These are phyloP conservation scores for Egretta garzetta DNA, from an alignment of 2,113 vertebrate genomes.

Conservation along the genomic window DNA sequence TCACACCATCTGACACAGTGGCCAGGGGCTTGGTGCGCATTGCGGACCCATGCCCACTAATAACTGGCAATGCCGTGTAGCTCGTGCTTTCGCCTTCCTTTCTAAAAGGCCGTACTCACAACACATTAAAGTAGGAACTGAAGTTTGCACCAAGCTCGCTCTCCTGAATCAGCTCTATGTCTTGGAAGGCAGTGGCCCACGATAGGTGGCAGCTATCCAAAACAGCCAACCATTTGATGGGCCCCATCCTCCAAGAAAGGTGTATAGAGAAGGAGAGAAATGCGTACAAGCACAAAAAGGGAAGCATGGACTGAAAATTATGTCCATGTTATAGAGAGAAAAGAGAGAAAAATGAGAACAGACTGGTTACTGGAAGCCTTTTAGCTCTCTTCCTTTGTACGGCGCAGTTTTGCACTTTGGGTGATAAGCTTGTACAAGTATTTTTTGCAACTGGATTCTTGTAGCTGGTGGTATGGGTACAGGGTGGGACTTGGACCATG, in stretches of 20 bases:
- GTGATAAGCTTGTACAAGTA: neutral
- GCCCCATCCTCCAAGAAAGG: neutral
- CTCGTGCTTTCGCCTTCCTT: neutral
- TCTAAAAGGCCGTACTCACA: neutral
- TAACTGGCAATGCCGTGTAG: neutral
- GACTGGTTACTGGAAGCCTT: neutral
- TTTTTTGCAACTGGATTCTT: neutral
- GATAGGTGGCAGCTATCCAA: neutral
- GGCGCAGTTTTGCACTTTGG: neutral
- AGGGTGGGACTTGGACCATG: accelerated
- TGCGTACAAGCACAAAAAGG: neutral
- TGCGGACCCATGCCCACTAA: neutral
- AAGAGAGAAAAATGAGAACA: neutral
- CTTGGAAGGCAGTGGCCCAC: neutral
- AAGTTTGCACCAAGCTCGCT: neutral
- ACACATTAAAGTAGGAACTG: neutral
- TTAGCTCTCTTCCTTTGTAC: neutral
- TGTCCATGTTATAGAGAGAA: neutral
- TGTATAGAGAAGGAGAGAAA: neutral
- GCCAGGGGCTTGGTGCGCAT: accelerated
- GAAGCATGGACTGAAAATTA: neutral
- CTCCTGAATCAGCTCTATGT: neutral
- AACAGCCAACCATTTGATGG: neutral
- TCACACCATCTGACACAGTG: neutral
- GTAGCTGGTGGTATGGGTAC: neutral